Base-by-base conservation (phyloP, 2,113 vertebrate species). In the Oceanites oceanicus region DNA sequence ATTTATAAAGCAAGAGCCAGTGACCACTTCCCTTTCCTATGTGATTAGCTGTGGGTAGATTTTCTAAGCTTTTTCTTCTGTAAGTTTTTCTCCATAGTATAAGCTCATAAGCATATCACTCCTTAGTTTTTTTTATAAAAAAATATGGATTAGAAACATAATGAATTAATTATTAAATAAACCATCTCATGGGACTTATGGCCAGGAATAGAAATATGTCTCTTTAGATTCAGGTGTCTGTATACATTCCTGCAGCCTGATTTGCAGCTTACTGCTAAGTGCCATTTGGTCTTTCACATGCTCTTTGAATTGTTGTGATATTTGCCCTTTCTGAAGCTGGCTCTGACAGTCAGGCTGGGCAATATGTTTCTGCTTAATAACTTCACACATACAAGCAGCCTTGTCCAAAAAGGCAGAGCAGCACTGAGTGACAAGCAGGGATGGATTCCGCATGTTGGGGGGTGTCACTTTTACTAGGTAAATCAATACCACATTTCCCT, bases 121-220 rank as follows among this genome's bases (percentile, higher is more conserved):
- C 26, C 22, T 86, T 59, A 49, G 17, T 23, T 79, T 74, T 79
- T 9, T 26, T 16, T 32, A 32, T 74, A 59, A 83, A 66, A 81
- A 52, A n/a, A 29, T 2, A 30, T 1, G 4, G 44, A 50, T 75
- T 66, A 76, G 68, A 94, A 91, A 4, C 70, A 6, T 1, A 47
- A 89, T 86, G 34, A 47, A 50, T 76, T 55, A 93, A 76, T 95
- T 82, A 65, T 84, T 91, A 92, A 85, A 93, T 92, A 85, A 97
- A 56, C 53, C 18, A 61, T 67, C 47, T 56, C 15, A 30, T 26
- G 34, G 62, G 10, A 58, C 90, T 82, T 73, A 32, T 49, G 55
- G 55, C 47, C 50, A 58, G 83, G 18, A 93, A 42, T 15, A 90
- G 75, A 81, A 87, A 80, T 21, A 26, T 5, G 6, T 25, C 30